These are phyloP conservation scores for Magallana angulata DNA, from an alignment of 1,140 invertebrate genomes.

Conservation along the genomic window DNA sequence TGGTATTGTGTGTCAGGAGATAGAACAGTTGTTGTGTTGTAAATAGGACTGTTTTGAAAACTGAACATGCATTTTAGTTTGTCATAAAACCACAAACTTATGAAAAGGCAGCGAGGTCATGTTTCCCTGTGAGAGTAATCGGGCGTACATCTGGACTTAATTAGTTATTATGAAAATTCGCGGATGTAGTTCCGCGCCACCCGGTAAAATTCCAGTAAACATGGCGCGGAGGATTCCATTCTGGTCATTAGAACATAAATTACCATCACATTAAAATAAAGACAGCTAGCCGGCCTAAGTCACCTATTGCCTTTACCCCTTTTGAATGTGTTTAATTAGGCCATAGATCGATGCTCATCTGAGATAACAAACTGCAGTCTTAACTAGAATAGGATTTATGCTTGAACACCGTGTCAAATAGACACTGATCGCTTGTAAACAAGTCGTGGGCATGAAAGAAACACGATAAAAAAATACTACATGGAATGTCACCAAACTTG, in stretches of 20 bases:
- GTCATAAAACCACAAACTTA: neutral
- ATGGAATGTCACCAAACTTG: too few relatives aligned
- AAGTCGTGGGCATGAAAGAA: too few relatives aligned
- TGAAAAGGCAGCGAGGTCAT: neutral
- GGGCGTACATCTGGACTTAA: neutral
- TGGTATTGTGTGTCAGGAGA: neutral
- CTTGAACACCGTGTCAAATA: neutral
- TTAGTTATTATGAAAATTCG: constrained; percentile 26
- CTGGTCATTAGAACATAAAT: constrained; percentile 3
- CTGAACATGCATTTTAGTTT: constrained; percentile 22
- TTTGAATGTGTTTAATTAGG: neutral
- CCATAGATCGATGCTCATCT: neutral
- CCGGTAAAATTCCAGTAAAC: neutral
- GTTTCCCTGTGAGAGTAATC: neutral
- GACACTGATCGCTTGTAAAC: neutral
- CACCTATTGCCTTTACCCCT: neutral
- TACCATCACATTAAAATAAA: neutral
- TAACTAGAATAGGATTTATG: neutral
- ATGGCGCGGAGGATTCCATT: neutral
- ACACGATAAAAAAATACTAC: too few relatives aligned
- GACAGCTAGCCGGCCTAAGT: too few relatives aligned
- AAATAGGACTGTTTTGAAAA: neutral
- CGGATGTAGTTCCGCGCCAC: neutral
- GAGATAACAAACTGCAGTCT: neutral
- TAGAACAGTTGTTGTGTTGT: neutral